These are phyloP conservation scores for Zaprionus lachaisei DNA, from an alignment of 1,140 invertebrate species.

Conservation along the genomic window DNA sequence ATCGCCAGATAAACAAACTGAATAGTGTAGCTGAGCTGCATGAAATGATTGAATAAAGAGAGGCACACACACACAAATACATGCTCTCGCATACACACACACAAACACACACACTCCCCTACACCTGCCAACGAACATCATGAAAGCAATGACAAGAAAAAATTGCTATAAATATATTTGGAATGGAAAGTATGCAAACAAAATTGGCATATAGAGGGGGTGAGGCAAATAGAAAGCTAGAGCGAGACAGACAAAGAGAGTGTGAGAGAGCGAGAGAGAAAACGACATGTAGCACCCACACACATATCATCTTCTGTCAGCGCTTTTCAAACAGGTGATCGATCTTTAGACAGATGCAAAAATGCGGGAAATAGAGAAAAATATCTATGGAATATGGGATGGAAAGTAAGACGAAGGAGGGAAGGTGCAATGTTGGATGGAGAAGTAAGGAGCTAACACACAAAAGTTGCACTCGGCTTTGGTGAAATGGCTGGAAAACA, in stretches of 20 bases:
- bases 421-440: no score
- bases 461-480: conserved; percentile 21
- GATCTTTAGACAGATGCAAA: conserved; percentile 60
- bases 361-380: conserved; percentile 9
- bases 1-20: conserved; percentile 44
- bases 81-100: conserved; percentile 1
- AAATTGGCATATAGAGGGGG: conserved; percentile 31
- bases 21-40: conserved; percentile 63
- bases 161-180: conserved; percentile 75
- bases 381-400: not conserved
- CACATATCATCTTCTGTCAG: conserved; percentile 50
- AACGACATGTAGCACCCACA: not conserved
- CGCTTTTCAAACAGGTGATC: conserved; percentile 70
- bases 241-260: conserved; percentile 5
- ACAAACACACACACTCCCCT: conserved; percentile 5
- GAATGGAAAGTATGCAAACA: conserved; percentile 79
- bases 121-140: conserved; percentile 46
- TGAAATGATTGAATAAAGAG: conserved; percentile 70
- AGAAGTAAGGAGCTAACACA: not conserved
- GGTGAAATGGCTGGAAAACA: conserved; percentile 45
- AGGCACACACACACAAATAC: conserved; percentile 26
- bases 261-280: not conserved
- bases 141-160: conserved; percentile 71
- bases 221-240: conserved; percentile 2
- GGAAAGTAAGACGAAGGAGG: not conserved